Evolutionary conservation across 1,140 invertebrate species (phyloP).

Genomic region (Branchinecta lynchi): DNA sequence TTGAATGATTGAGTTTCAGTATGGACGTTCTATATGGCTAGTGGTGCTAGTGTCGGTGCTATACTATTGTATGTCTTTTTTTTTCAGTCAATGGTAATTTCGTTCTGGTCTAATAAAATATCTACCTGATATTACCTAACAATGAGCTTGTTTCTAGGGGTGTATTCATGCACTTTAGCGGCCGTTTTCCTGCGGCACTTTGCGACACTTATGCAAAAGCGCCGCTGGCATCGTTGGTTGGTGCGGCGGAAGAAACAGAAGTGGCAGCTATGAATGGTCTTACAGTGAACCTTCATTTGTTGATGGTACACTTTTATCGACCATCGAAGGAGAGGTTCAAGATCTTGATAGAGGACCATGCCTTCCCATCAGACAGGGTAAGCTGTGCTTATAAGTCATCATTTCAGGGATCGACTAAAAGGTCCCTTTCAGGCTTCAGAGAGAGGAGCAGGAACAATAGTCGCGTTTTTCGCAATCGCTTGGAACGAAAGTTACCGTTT

Average conservation of each 20-base stretch:
- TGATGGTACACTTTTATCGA: constrained; percentile 41
- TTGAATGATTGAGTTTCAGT: too few relatives aligned
- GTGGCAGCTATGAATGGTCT: constrained; percentile 41
- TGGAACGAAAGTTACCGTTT: too few relatives aligned
- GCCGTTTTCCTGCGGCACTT: constrained; percentile 35
- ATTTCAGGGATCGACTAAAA: too few relatives aligned
- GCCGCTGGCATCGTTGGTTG: constrained; percentile 34
- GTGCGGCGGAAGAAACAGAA: constrained; percentile 31
- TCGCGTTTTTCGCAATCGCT: too few relatives aligned
- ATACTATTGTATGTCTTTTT: too few relatives aligned
- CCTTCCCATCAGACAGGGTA: constrained; percentile 46
- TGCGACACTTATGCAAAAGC: constrained; percentile 35
- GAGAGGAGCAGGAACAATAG: too few relatives aligned
- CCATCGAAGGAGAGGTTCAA: constrained; percentile 39
- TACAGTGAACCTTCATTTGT: constrained; percentile 40
- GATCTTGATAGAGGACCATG: constrained; percentile 41
- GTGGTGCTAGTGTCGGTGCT: too few relatives aligned
- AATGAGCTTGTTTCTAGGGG: constrained; percentile 29
- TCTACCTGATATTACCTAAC: neutral
- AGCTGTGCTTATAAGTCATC: too few relatives aligned
- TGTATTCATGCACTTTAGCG: constrained; percentile 35
- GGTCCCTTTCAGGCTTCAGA: too few relatives aligned
- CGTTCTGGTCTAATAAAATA: too few relatives aligned
- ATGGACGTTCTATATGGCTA: too few relatives aligned
- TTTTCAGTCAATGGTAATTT: too few relatives aligned